Percentiles rank a stretch among this genome's conserved stretches.
Conservation (phyloP, 2,888 invertebrate genomes). For the Colostygia pectinataria region DNA sequence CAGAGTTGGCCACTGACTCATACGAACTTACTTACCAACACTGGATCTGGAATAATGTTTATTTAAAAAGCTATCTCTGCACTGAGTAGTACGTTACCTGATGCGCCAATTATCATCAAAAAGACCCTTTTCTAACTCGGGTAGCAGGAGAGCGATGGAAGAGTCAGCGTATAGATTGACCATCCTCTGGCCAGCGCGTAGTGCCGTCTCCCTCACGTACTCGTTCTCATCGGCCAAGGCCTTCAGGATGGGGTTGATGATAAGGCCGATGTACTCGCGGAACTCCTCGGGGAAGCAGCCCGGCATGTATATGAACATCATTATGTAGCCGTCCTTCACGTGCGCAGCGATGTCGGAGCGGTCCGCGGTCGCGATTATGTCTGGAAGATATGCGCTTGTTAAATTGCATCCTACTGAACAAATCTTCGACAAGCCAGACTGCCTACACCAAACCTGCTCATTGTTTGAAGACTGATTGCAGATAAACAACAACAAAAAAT, state of each 20-base stretch:
- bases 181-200: constrained; percentile 98
- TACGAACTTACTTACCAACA: too few relatives aligned
- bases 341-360: constrained; percentile 96
- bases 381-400: constrained; percentile 54
- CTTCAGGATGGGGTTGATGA: constrained; percentile 98
- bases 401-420: too few relatives aligned
- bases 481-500: too few relatives aligned
- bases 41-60: too few relatives aligned
- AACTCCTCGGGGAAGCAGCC: constrained; percentile 98
- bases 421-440: too few relatives aligned
- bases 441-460: too few relatives aligned
- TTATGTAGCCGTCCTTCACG: constrained; percentile 99
- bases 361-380: constrained; percentile 97
- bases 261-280: constrained; percentile 97
- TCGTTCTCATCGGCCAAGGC: constrained; percentile 99
- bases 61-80: too few relatives aligned
- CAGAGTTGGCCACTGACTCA: too few relatives aligned
- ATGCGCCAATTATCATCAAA: constrained; percentile 99
- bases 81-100: too few relatives aligned
- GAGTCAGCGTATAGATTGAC: constrained; percentile 98
- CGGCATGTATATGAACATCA: constrained; percentile 99
- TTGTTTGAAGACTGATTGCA: too few relatives aligned
- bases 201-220: constrained; percentile 98
- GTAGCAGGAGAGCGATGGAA: constrained; percentile 95
- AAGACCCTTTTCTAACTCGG: constrained; percentile 95